Conservation (phyloP, 2,797 vertebrate genomes). For the Astyanax mexicanus region DNA sequence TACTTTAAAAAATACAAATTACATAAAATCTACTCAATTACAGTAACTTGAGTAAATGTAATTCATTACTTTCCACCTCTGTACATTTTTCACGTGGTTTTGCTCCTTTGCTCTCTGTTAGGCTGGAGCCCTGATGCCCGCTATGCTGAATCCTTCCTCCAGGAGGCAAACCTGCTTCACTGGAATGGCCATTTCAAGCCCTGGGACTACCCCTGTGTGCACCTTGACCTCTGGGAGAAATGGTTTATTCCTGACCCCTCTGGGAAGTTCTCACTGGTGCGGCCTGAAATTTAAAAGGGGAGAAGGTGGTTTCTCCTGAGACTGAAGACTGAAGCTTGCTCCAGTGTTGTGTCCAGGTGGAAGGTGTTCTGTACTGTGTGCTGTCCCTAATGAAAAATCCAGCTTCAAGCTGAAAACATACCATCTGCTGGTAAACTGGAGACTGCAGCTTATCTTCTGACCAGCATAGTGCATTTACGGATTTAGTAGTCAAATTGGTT, state of each 20-base stretch:
- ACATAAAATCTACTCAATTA: too few relatives aligned
- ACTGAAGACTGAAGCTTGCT: background rate
- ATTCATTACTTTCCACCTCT: too few relatives aligned
- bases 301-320: background rate
- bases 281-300: slow-evolving; percentile 69
- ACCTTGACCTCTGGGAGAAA: slow-evolving; percentile 91
- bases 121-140: slow-evolving; percentile 92
- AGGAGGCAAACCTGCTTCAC: slow-evolving; percentile 90
- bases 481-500: too few relatives aligned
- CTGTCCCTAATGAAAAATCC: background rate
- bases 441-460: too few relatives aligned
- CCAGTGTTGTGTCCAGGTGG: background rate
- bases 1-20: too few relatives aligned
- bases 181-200: slow-evolving; percentile 98
- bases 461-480: too few relatives aligned
- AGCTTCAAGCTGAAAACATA: too few relatives aligned
- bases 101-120: slow-evolving; percentile 54
- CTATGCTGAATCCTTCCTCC: slow-evolving; percentile 86
- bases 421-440: too few relatives aligned
- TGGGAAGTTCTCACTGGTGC: slow-evolving; percentile 84
- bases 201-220: slow-evolving; percentile 89
- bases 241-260: slow-evolving; percentile 97
- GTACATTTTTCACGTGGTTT: background rate
- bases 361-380: background rate
- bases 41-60: too few relatives aligned